Evolutionary conservation across 2,113 vertebrate genomes (phyloP).

Genomic region (Anas platyrhynchos): DNA sequence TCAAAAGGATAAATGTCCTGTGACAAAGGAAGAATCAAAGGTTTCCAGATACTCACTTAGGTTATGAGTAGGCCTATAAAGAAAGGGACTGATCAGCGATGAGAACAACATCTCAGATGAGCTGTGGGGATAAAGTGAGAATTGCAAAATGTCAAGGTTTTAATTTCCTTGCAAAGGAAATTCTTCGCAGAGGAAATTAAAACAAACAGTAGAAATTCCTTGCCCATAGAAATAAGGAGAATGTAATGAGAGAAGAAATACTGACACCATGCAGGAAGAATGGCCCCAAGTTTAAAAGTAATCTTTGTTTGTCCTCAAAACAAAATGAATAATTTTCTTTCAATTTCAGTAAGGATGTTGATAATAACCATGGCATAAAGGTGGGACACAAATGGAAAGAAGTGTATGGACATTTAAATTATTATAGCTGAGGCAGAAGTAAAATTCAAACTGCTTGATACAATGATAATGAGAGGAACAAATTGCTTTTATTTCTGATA

Average conservation of each 20-base stretch:
- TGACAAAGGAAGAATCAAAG: conserved; percentile 49
- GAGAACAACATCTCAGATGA: conserved; percentile 51
- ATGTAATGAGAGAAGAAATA: neutral
- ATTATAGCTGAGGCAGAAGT: neutral
- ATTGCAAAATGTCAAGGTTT: conserved; percentile 48
- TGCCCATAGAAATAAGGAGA: conserved; percentile 8
- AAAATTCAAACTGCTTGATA: conserved; percentile 21
- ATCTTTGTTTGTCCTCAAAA: neutral
- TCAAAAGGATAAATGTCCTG: conserved; percentile 48
- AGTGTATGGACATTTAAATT: conserved; percentile 10
- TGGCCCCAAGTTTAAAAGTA: neutral
- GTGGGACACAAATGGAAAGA: neutral
- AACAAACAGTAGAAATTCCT: conserved; percentile 60
- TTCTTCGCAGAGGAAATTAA: conserved; percentile 64
- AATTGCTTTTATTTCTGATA: conserved; percentile 2
- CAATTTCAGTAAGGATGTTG: neutral
- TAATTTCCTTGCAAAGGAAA: conserved; percentile 39
- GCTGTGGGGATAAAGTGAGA: conserved; percentile 40
- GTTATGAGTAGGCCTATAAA: conserved; percentile 13
- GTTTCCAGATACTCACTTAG: neutral
- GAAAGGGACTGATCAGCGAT: conserved; percentile 17
- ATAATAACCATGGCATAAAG: neutral
- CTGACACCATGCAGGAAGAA: neutral
- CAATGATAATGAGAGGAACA: neutral
- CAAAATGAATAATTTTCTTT: conserved; percentile 10